Base-by-base conservation (phyloP, 2,113 vertebrate species). In the Burhinus bistriatus region DNA sequence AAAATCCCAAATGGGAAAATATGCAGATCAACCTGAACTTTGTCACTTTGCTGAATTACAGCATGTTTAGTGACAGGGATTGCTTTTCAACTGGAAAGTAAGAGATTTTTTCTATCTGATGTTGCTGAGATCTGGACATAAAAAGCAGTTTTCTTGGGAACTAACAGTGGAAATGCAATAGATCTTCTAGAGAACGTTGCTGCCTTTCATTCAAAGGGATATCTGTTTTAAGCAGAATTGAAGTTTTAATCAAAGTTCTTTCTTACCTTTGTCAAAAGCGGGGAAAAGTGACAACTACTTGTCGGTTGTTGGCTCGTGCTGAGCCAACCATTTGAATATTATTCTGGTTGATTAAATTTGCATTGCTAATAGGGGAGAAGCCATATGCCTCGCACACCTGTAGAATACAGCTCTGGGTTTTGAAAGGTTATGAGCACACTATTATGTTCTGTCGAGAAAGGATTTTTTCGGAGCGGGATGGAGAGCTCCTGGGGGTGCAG, bases 331-430 rank as follows among this genome's bases (percentile, higher is more conserved):
- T 95, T 91, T 89, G 89, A 96, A 94, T 89, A 83, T 97, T 95
- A 91, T 96, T 93, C 87, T 30, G 18, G 91, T 79, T 97, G 97
- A 96, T 97, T 96, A 97, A 96, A 96, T 97, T 95, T 97, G 96
- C 95, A 97, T 96, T 97, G 96, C 96, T 97, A 94, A 97, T 95
- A 65, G 64, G 27, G 58, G 70, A 82, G 83, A 93, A 73, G 94
- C 89, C 94, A 95, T 95, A 96, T 95, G 95, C 89, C 84, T 92
- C 17, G 1, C 78, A 95, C 93, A 97, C 94, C 95, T 97, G 95
- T 97, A 85, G 94, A 85, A 95, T 11, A 87, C 62, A 93, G 66
- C 89, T 91, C 78, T 0, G 1, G 76, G 79, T 90, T 95, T 58
- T 79, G 77, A 93, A 95, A 97, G 86, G 89, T 95, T 85, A 94